These are phyloP conservation scores for Sceloporus undulatus DNA, from an alignment of 2,113 vertebrate genomes.

Conservation along the genomic window DNA sequence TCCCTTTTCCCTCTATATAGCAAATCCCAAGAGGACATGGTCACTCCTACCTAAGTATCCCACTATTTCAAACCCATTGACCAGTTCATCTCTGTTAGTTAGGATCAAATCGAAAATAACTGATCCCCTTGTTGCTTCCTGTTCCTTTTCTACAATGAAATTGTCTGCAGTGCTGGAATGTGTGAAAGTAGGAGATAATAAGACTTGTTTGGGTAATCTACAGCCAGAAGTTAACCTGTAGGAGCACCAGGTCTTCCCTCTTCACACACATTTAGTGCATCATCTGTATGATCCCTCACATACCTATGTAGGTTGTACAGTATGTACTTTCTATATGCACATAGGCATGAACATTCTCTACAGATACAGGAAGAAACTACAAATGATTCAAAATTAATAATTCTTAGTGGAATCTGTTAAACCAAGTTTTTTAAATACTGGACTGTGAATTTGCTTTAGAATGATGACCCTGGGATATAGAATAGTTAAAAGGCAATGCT, in stretches of 20 bases:
- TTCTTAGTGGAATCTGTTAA: not conserved
- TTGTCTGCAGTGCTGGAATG: not conserved
- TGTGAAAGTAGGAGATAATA: not conserved
- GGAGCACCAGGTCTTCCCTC: too few species aligned
- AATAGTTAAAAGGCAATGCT: not conserved
- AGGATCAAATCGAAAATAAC: too few species aligned
- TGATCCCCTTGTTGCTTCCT: too few species aligned
- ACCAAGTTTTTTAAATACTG: not conserved
- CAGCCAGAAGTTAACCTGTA: not conserved
- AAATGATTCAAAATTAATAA: not conserved
- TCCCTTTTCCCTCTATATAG: too few species aligned
- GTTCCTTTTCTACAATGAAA: too few species aligned
- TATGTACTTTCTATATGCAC: not conserved
- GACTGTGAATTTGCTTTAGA: slow-evolving; percentile 2
- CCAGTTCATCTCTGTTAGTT: too few species aligned
- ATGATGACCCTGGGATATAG: not conserved
- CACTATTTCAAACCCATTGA: too few species aligned
- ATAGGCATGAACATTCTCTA: not conserved
- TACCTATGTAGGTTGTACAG: not conserved
- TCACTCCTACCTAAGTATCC: too few species aligned
- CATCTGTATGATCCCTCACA: not conserved
- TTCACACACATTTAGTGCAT: not conserved
- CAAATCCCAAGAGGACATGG: too few species aligned
- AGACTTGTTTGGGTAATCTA: not conserved
- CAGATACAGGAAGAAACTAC: too few species aligned